These are phyloP conservation scores for Noctua fimbriata DNA, from an alignment of 2,888 invertebrate species.

Conservation along the genomic window DNA sequence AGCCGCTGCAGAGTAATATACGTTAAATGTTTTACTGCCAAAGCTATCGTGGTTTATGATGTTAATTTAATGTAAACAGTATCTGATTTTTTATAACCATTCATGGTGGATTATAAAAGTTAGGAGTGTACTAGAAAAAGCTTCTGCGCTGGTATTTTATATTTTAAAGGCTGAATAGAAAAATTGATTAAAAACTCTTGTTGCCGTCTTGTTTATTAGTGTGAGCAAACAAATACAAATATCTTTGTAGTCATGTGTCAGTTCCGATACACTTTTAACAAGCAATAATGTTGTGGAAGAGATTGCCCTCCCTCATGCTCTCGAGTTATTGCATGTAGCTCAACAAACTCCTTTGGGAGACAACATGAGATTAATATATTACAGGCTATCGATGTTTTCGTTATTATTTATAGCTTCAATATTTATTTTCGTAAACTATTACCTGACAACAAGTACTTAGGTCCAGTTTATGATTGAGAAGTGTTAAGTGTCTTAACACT, in stretches of 20 bases:
- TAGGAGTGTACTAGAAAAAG: neutral
- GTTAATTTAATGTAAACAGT: conserved; percentile 2
- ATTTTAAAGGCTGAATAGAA: neutral
- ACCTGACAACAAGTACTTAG: conserved; percentile 12
- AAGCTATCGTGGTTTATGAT: conserved; percentile 30
- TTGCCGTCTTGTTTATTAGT: neutral
- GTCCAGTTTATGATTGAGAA: neutral
- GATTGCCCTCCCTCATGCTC: conserved; percentile 6
- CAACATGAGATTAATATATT: conserved; percentile 12
- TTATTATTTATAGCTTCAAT: conserved; percentile 19
- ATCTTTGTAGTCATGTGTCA: conserved; percentile 11
- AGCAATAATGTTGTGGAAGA: conserved; percentile 24
- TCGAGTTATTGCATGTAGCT: conserved; percentile 23
- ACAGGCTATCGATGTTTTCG: neutral
- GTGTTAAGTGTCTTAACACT: neutral
- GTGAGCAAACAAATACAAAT: neutral
- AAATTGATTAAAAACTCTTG: neutral
- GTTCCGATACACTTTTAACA: conserved; percentile 7
- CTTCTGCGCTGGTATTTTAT: neutral
- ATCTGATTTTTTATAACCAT: conserved; percentile 8
- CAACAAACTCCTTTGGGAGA: conserved; percentile 22
- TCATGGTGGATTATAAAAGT: neutral
- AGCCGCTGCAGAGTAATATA: conserved; percentile 2
- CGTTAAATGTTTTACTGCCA: conserved; percentile 31
- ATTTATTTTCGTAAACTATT: conserved; percentile 22